Conservation (phyloP, 2,888 invertebrate genomes). For the Tridacna crocea region DNA sequence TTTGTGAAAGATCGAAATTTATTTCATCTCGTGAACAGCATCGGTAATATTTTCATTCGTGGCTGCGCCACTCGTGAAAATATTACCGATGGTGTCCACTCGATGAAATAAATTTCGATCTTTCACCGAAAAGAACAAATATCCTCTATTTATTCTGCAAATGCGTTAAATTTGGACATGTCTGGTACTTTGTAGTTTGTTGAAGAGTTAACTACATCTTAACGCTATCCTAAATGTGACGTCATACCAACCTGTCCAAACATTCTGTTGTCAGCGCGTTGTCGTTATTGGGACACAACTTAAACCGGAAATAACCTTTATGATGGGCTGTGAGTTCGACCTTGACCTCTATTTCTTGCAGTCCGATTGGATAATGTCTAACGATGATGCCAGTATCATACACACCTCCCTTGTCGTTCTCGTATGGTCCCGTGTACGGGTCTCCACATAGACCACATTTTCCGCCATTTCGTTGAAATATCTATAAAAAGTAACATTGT, state of each 20-base stretch:
- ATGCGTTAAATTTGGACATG: no score
- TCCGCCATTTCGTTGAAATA: constrained; percentile 44
- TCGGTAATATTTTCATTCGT: no score
- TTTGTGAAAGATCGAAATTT: no score
- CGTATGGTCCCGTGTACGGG: constrained; percentile 48
- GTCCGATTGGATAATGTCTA: constrained; percentile 45
- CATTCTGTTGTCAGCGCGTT: constrained; percentile 42
- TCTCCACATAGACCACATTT: constrained; percentile 60
- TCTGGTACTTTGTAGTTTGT: no score
- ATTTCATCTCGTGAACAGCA: no score
- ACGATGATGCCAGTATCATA: constrained; percentile 59
- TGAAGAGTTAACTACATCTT: no score
- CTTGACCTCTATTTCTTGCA: constrained; percentile 52
- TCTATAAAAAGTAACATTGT: constrained; percentile 9
- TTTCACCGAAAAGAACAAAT: no score
- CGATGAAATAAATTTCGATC: no score
- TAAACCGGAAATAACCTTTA: constrained; percentile 55
- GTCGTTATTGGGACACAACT: constrained; percentile 58
- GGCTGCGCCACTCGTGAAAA: no score
- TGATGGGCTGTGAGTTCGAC: constrained; percentile 59
- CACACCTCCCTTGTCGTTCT: constrained; percentile 52
- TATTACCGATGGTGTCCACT: no score
- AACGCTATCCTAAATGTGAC: no score
- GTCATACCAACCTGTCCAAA: constrained; percentile 44
- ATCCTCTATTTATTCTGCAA: no score